These are phyloP conservation scores for Ochropleura plecta DNA, from an alignment of 2,888 invertebrate genomes.

Conservation along the genomic window DNA sequence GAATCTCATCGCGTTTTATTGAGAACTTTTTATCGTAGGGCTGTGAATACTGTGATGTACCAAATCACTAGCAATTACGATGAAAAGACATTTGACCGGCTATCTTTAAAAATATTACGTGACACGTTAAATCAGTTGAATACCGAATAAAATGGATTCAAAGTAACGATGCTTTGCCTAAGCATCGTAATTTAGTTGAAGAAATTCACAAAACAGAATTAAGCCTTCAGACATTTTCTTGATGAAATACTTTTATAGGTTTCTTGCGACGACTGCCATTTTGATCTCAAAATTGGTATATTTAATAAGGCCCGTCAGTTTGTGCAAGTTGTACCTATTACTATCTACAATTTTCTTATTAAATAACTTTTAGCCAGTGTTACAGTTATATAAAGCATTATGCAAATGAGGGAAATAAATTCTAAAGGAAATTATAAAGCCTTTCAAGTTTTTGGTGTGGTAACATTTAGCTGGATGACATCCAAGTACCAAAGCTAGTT, in stretches of 20 bases:
- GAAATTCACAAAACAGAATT: constrained; percentile 51
- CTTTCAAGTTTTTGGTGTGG: constrained; percentile 1
- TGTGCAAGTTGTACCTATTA: constrained; percentile 22
- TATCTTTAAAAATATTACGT: constrained; percentile 49
- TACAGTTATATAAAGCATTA: constrained; percentile 25
- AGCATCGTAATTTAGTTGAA: constrained; percentile 41
- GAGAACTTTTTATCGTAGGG: constrained; percentile 24
- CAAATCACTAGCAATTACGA: constrained; percentile 32
- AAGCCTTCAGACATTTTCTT: constrained; percentile 46
- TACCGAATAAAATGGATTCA: constrained; percentile 47
- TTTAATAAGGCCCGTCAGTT: constrained; percentile 47
- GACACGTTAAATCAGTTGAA: constrained; percentile 35
- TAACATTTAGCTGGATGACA: constrained; percentile 20
- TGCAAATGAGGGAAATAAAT: constrained; percentile 25
- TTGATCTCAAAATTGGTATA: constrained; percentile 44
- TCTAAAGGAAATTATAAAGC: constrained; percentile 34
- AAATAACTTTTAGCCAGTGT: constrained; percentile 34
- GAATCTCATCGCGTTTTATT: constrained; percentile 25
- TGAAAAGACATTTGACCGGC: constrained; percentile 31
- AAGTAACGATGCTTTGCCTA: constrained; percentile 39
- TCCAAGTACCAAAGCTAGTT: constrained; percentile 33
- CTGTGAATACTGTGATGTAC: constrained; percentile 7
- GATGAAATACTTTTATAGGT: constrained; percentile 59
- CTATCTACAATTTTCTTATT: constrained; percentile 31
- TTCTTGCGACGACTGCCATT: constrained; percentile 38